Base-by-base conservation (phyloP, 2,888 invertebrate genomes). In the Caenorhabditis sp. region DNA sequence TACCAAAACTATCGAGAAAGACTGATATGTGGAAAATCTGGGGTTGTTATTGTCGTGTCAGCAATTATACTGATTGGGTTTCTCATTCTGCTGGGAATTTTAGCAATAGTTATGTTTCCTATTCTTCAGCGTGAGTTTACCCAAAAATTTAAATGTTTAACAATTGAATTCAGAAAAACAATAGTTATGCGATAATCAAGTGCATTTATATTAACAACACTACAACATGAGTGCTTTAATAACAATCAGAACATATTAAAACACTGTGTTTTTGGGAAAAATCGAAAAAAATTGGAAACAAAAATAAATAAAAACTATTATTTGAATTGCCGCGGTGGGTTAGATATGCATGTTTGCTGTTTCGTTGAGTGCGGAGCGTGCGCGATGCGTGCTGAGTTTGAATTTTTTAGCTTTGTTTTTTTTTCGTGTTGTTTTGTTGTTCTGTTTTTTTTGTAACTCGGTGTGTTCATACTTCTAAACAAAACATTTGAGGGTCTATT, bases 21-120 rank as follows among this genome's bases (percentile, higher is more conserved):
- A 21, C 21, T 6, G 43, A 74, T 74, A n/a, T 74, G 66, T 21
- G 73, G 73, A 5, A 62, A 69, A 53, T 61, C 69, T 17, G 69
- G 62, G 14, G 64, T 67, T 24, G 49, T 69, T 27, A 66, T 62
- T 10, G 1, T 69, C 0, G 57, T 62, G 8, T 66, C 66, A 1
- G 23, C 49, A 3, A 19, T 66, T 1, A 74, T 74, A 57, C 14
- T 69, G 23, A 59, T 74, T 1, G 21, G 31, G n/a, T 74, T 69
- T 58, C 4, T 69, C 1, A 51, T 63, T 14, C 21, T 69, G n/a
- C 50, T 74, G 1, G 73, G 62, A 17, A 37, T 74, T 19, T 58
- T 69, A 27, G 66, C 69, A 6, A 50, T 74, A 10, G 17, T 74
- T 14, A 66, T 74, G 31, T 74, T 74, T 58, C 49, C 54, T 4